phyloP scores from a whole-genome alignment of 2,888 invertebrate species.

The Metallyticus violacea region DNA sequence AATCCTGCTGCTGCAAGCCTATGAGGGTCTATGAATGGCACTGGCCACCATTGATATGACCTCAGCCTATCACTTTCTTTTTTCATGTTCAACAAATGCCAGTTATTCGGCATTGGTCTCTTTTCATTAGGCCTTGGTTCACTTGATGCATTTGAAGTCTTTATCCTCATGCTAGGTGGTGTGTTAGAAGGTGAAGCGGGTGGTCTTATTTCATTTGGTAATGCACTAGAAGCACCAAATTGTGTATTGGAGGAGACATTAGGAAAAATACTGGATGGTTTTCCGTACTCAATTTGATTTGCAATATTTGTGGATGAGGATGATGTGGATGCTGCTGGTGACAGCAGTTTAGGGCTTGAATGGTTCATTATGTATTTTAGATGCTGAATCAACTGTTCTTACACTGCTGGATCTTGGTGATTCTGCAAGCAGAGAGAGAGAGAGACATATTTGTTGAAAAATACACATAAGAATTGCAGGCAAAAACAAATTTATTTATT shows the following conservation, averaged over 20 bases:
- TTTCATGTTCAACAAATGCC: constrained; percentile 10
- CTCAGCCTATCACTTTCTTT: constrained; percentile 61
- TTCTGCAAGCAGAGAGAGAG: not conserved
- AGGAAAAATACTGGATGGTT: too few species aligned
- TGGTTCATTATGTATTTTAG: not conserved
- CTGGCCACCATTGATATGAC: constrained; percentile 67
- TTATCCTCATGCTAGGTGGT: not conserved
- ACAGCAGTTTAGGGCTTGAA: not conserved
- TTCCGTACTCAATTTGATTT: too few species aligned
- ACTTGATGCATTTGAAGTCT: not conserved
- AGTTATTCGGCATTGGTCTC: not conserved
- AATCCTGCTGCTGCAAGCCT: constrained; percentile 78
- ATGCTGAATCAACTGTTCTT: not conserved
- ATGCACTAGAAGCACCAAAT: too few species aligned
- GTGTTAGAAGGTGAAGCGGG: not conserved
- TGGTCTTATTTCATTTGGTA: not conserved
- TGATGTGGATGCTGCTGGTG: not conserved
- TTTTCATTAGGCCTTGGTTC: not conserved
- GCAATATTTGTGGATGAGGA: not conserved
- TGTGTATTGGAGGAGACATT: too few species aligned
- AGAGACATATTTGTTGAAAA: too few species aligned
- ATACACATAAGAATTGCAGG: too few species aligned
- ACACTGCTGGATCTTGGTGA: not conserved
- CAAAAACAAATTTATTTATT: too few species aligned
- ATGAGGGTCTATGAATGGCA: constrained; percentile 57